Evolutionary conservation across 1,140 invertebrate genomes (phyloP), one percentile per base, ranked within the genome.

Genomic region (Diuraphis noxia): DNA sequence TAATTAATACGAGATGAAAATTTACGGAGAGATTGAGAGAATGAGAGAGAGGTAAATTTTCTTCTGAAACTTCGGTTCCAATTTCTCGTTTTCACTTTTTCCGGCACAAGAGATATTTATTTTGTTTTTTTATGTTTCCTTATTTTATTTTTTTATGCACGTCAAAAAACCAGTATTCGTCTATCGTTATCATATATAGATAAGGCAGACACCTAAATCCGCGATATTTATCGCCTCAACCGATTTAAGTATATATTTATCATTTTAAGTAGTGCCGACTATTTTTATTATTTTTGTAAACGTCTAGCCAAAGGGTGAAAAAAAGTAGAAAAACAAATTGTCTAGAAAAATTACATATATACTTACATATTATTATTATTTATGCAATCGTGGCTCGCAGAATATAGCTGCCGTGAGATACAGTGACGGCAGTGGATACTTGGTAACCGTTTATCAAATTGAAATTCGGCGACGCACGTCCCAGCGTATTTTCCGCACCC

Each of bases 361-460:
- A 79, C 10, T 9, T 63, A n/a, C n/a, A 63, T 63, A 25, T 30
- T 56, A 56, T 72, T 72, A 72, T 72, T 72, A 72, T 72, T n/a
- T n/a, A 72, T 72, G 56, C n/a, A n/a, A 72, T 13, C 56, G 56
- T 72, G 56, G 56, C 30, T 13, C 56, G 56, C 56, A n/a, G 56
- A 72, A 72, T n/a, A 72, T 72, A 72, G 56, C 30, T 72, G n/a
- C 56, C 56, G 30, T 72, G 77, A 36, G 77, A 38, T 38, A 79
- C 19, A 38, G 77, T 21, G 36, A 38, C 77, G 77, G 79, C 25
- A 25, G 79, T 25, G 81, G 38, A 84, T 41, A 84, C 81, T 40
- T 30, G 40, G 46, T 81, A 38, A 49, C 46, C 86, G 87, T 88
- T 88, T 88, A 63, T 88, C 87, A 88, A 88, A 88, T 88, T 88